phyloP scores from a whole-genome alignment of 2,797 vertebrate species.

The Pipistrellus nathusii region DNA sequence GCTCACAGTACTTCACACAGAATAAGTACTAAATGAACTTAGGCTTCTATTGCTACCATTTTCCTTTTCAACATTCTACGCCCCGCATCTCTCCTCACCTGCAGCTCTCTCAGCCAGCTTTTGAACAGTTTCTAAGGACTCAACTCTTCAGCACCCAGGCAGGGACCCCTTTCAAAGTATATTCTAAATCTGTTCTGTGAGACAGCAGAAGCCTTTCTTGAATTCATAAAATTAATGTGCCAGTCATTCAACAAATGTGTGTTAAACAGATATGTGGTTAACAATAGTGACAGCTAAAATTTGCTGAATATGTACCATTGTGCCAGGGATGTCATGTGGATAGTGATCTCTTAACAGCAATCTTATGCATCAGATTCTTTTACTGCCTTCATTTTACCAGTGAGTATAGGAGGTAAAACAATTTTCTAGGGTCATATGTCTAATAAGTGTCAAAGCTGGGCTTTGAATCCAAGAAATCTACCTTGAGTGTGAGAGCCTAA shows the following conservation, averaged over 20 bases:
- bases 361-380: background rate
- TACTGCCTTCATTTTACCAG: background rate
- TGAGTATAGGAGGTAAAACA: background rate
- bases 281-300: background rate
- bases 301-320: rapidly evolving
- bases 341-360: background rate
- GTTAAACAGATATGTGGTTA: background rate
- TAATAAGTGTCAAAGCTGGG: background rate
- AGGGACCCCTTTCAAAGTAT: rapidly evolving
- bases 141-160: background rate
- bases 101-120: background rate
- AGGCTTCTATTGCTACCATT: background rate
- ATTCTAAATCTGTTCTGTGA: background rate
- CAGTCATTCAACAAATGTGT: background rate
- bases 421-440: background rate
- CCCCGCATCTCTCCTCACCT: background rate
- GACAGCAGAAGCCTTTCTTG: background rate
- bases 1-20: background rate
- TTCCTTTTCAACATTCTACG: background rate
- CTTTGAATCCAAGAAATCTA: background rate
- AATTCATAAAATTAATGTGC: background rate
- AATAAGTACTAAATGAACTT: constrained; percentile 22
- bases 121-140: background rate
- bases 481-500: background rate
- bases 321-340: background rate